Conservation (phyloP, 2,888 invertebrate species). For the Uloborus plumipes region DNA sequence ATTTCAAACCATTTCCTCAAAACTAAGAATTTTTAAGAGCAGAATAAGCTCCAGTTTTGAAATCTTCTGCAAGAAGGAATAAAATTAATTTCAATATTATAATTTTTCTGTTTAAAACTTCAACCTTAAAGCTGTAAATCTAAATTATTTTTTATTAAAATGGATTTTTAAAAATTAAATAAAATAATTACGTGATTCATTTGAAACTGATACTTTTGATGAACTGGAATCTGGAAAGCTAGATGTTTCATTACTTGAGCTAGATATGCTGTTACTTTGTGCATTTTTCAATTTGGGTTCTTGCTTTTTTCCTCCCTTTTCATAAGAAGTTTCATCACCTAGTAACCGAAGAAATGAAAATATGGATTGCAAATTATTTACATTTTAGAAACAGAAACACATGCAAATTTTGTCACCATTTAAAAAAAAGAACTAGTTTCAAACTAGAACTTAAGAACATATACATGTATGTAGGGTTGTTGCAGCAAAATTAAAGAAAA, state of each 20-base stretch:
- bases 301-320: too few relatives aligned
- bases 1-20: not conserved
- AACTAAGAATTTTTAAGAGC: not conserved
- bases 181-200: conserved; percentile 14
- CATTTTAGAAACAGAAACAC: too few relatives aligned
- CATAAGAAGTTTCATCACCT: not conserved
- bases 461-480: too few relatives aligned
- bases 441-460: too few relatives aligned
- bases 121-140: not conserved
- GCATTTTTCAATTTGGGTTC: too few relatives aligned
- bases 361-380: too few relatives aligned
- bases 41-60: not conserved
- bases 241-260: not conserved
- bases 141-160: not conserved
- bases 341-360: too few relatives aligned
- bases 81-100: not conserved
- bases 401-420: too few relatives aligned
- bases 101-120: not conserved
- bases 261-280: too few relatives aligned
- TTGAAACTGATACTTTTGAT: conserved; percentile 18
- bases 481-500: too few relatives aligned
- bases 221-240: conserved; percentile 16
- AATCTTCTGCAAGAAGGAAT: not conserved
- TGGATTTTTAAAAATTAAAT: not conserved
- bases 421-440: too few relatives aligned